Base-by-base conservation (phyloP, 2,888 invertebrate species). In the Antitype chi region DNA sequence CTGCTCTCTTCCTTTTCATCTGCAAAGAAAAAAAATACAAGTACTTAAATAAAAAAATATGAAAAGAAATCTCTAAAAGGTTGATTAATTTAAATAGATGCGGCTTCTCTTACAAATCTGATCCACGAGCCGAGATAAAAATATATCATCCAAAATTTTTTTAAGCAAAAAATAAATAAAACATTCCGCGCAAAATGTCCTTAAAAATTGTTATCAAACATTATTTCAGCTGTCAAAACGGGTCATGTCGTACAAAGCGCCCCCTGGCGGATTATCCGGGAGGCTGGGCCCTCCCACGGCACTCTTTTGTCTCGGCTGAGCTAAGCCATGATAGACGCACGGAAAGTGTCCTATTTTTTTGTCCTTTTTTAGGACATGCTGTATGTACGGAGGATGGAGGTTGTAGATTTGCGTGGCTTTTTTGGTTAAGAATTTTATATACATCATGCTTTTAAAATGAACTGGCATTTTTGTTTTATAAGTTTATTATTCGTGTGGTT, bases 201-300 rank as follows among this genome's bases (percentile, higher is more conserved):
- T 84, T 87, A 88, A 87, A 88, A 84, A 86, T 78, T 89, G 85
- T 91, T 90, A 90, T 90, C 90, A 90, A 91, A 90, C 89, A 87
- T 90, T 91, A 90, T 91, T 90, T 86, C 90, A 89, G 86, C 88
- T 90, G 91, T 88, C 88, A 87, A 89, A 89, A 88, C 84, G 87
- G 83, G 78, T 79, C 86, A 86, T 80, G 86, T 87, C 87, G 80
- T 78, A 77, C 80, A 80, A 81, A 84, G 85, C 78, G 69, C 87
- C 88, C 84, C 87, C 85, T 82, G 78, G 64, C 79, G 90, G 91
- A 91, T 91, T 87, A 91, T 89, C 91, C 89, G 81, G 85, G 76
- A 77, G 84, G 84, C 76, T 75, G 81, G 71, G 76, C 84, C 86
- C 84, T 74, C 85, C 82, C 85, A 53, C 84, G 81, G 86, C 84